phyloP scores from a whole-genome alignment of 2,797 vertebrate species.

The Tadarida brasiliensis region DNA sequence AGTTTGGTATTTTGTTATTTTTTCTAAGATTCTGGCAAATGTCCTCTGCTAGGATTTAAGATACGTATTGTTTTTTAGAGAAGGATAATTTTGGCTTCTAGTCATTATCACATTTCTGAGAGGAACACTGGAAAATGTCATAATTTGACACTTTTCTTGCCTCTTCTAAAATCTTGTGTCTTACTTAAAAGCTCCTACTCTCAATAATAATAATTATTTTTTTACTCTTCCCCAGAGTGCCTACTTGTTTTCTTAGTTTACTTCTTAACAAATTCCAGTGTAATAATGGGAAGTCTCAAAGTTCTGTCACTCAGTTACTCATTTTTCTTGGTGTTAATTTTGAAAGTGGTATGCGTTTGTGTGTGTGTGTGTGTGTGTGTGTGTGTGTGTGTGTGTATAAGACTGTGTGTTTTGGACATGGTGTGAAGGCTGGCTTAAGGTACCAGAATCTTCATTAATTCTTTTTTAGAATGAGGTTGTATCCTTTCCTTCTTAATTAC shows the following conservation, averaged over 20 bases:
- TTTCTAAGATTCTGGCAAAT: not conserved
- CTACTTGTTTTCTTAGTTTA: not conserved
- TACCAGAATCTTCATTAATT: not conserved
- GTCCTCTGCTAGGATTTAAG: not conserved
- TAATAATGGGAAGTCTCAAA: not conserved
- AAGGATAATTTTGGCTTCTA: constrained; percentile 21
- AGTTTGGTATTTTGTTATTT: not conserved
- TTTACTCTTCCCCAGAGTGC: not conserved
- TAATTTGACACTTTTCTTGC: not conserved
- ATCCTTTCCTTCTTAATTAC: not conserved
- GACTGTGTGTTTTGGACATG: not conserved
- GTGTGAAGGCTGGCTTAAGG: not conserved
- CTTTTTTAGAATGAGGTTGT: not conserved
- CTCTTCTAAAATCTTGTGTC: not conserved
- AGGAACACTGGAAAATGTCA: not conserved
- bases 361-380: not conserved
- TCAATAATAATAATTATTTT: not conserved
- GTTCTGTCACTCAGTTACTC: not conserved
- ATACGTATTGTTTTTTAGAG: not conserved
- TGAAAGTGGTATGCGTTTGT: not conserved
- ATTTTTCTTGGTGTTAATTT: not conserved
- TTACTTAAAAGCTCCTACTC: not conserved
- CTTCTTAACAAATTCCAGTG: not conserved
- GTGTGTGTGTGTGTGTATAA: no score
- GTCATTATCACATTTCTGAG: not conserved